phyloP scores from a whole-genome alignment of 2,797 vertebrate species.

The Anas flavirostris region DNA sequence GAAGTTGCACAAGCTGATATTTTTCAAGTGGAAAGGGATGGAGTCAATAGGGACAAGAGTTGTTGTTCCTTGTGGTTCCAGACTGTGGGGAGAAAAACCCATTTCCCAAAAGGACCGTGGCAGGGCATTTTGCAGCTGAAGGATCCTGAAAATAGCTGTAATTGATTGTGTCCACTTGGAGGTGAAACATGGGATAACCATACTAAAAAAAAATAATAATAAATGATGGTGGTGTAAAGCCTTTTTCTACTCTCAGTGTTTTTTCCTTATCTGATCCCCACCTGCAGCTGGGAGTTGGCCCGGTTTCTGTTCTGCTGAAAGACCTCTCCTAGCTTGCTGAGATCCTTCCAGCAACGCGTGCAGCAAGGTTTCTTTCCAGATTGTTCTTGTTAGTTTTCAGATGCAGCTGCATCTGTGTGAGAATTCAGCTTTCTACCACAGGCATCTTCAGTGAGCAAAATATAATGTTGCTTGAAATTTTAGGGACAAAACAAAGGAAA shows the following conservation, averaged over 20 bases:
- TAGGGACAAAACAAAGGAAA: background rate
- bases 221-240: background rate
- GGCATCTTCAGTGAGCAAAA: background rate
- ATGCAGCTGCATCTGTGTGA: slow-evolving; percentile 9
- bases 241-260: background rate
- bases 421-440: slow-evolving; percentile 12
- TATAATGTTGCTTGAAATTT: background rate
- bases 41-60: slow-evolving; percentile 11
- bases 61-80: slow-evolving; percentile 13
- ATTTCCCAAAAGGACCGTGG: background rate
- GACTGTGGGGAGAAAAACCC: background rate
- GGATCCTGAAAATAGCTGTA: background rate
- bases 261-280: slow-evolving; percentile 35
- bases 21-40: slow-evolving; percentile 25
- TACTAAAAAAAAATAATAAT: background rate
- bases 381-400: background rate
- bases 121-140: background rate
- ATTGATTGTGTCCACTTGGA: background rate
- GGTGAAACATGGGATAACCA: background rate
- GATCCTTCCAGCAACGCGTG: background rate
- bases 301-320: background rate
- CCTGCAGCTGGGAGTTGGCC: slow-evolving; percentile 32
- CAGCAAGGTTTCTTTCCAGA: slow-evolving; percentile 18
- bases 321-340: background rate
- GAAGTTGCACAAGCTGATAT: background rate